Percentiles rank a stretch among this genome's conserved stretches.
Conservation (phyloP, 92 coral and sea anemone species). For the Actinernus sp. region DNA sequence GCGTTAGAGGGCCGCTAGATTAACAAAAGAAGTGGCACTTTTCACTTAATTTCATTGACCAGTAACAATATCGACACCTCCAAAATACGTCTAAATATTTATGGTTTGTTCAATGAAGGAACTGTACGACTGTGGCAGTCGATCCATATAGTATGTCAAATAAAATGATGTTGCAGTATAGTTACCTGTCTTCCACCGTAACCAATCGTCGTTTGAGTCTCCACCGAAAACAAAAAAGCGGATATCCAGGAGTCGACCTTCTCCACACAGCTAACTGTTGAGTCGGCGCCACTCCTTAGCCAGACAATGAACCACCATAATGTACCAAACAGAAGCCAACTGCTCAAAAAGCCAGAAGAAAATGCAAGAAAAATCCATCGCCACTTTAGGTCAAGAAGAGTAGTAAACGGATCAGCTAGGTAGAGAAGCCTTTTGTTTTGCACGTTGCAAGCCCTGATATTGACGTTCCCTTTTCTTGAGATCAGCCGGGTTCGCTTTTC, state of each 20-base stretch:
- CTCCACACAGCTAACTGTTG: slow-evolving; percentile 74
- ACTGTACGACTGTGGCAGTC: too few relatives aligned
- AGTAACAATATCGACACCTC: too few relatives aligned
- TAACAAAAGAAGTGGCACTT: too few relatives aligned
- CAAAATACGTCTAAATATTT: too few relatives aligned
- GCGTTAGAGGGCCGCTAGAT: too few relatives aligned
- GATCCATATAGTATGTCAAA: too few relatives aligned
- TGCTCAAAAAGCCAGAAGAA: slow-evolving; percentile 75
- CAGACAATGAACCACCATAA: slow-evolving; percentile 78
- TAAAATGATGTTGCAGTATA: too few relatives aligned
- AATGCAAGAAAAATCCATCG: slow-evolving; percentile 77
- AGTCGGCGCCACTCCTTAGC: slow-evolving; percentile 50
- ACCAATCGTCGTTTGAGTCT: slow-evolving; percentile 98
- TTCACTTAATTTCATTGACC: too few relatives aligned
- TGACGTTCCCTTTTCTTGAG: slow-evolving; percentile 71
- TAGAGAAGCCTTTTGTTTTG: slow-evolving; percentile 73
- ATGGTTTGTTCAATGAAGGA: too few relatives aligned
- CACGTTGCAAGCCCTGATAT: slow-evolving; percentile 69
- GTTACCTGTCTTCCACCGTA: slow-evolving; percentile 98
- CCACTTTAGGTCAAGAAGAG: slow-evolving; percentile 92
- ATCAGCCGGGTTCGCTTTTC: slow-evolving; percentile 67
- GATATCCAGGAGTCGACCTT: slow-evolving; percentile 92
- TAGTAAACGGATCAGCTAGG: slow-evolving; percentile 87
- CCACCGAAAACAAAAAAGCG: slow-evolving; percentile 95
- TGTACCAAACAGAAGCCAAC: slow-evolving; percentile 94